Base-by-base conservation (phyloP, 2,888 invertebrate species). In the Uropetala carovei region DNA sequence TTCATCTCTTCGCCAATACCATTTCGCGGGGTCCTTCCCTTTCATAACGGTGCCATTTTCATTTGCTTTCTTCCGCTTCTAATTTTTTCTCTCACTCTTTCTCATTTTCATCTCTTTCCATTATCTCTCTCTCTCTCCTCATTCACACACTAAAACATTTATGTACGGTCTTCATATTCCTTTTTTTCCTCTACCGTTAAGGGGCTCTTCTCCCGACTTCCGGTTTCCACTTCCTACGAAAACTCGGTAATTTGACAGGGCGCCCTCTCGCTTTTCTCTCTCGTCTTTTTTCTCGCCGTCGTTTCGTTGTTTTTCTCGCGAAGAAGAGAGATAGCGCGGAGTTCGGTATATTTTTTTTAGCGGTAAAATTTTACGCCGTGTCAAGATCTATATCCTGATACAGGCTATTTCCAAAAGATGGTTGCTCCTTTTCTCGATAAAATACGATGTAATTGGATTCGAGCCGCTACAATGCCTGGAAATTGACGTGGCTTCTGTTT, bases 211-310 rank as follows among this genome's bases (percentile, higher is more conserved):
- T 27, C 89, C 86, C 64, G 64, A 89, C 89, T 89, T 89, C 89
- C 89, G 60, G 89, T 89, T 43, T 43, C 89, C 89, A 89, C 89
- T 89, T 89, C 89, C 89, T 89, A 89, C 89, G 89, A 89, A 89
- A 89, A 89, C 59, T 89, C 89, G 89, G 89, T 89, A 89, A 89
- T 89, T 89, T 89, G 89, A 89, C 89, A 89, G 89, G 64, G 89
- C 30, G 60, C 64, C 89, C 89, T 43, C 60, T 27, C 27, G 27
- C 58, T 56, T 59, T 59, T 64, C 89, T 43, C 22, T 68, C 68
- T 22, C 43, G 22, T 59, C 16, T 4, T 86, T 68, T 68, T 60
- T 64, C 60, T 89, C 16, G 83, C 57, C 18, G 60, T 60, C 64
- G 43, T 13, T 68, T n/a, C 60, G 14, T 64, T 43, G 30, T 60